phyloP scores from a whole-genome alignment of 1,140 invertebrate species.

The Amphibalanus amphitrite region DNA sequence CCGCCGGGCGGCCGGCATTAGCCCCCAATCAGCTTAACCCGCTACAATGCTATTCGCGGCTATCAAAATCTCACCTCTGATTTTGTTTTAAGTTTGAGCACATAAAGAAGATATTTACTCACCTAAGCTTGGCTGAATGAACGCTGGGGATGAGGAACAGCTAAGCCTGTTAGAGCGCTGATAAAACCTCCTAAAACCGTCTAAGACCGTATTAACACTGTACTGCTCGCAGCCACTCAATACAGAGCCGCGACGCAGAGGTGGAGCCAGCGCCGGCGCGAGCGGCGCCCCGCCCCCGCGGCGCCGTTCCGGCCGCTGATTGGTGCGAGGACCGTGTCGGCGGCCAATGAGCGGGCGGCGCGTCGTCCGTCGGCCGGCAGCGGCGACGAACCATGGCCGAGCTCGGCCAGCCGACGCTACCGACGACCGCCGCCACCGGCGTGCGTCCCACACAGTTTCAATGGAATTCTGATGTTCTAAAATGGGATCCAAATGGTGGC shows the following conservation, averaged over 20 bases:
- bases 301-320: neutral
- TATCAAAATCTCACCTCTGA: slow-evolving; percentile 1
- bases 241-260: neutral
- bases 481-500: neutral
- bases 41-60: neutral
- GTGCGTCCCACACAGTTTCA: neutral
- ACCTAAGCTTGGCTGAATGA: slow-evolving; percentile 3
- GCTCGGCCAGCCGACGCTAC: too few relatives aligned
- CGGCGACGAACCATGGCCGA: neutral
- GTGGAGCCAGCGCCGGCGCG: neutral
- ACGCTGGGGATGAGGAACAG: neutral
- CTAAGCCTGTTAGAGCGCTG: slow-evolving; percentile 2
- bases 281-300: too few relatives aligned
- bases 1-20: neutral
- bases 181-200: slow-evolving; percentile 4
- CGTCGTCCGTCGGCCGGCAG: neutral
- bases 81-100: slow-evolving; percentile 2
- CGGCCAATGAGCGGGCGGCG: neutral
- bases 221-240: neutral
- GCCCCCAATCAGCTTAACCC: neutral
- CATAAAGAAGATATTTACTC: slow-evolving; percentile 5
- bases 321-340: neutral
- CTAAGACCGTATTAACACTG: slow-evolving; percentile 6
- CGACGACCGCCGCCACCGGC: too few relatives aligned
- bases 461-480: neutral